These are phyloP conservation scores for Tanytarsus gracilentus DNA, from an alignment of 2,888 invertebrate genomes.

Conservation along the genomic window DNA sequence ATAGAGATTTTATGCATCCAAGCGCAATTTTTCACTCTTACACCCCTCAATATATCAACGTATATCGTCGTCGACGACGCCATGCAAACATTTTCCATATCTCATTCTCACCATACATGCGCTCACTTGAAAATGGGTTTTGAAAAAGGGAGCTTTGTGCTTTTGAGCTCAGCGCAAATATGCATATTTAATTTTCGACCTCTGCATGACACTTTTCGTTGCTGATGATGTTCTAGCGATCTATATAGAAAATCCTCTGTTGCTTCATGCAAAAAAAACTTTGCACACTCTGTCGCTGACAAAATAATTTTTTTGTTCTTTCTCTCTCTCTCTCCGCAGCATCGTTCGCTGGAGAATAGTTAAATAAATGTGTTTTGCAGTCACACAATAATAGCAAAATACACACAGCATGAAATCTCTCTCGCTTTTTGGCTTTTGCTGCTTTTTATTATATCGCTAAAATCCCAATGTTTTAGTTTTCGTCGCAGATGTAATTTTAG, in stretches of 20 bases:
- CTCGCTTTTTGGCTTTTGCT: neutral
- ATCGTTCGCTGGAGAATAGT: neutral
- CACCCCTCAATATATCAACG: too few relatives aligned
- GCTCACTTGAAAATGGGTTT: neutral
- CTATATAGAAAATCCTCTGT: slow-evolving; percentile 15
- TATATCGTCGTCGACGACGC: too few relatives aligned
- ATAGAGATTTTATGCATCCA: too few relatives aligned
- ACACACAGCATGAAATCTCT: neutral
- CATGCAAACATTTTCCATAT: too few relatives aligned
- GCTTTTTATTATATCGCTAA: neutral
- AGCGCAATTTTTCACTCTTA: too few relatives aligned
- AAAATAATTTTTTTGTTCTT: neutral
- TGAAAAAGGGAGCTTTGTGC: slow-evolving; percentile 1
- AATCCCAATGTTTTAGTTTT: neutral
- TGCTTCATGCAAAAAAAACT: slow-evolving; percentile 5
- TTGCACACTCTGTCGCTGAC: slow-evolving; percentile 8
- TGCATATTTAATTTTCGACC: slow-evolving; percentile 27
- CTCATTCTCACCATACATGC: neutral
- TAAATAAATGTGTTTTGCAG: slow-evolving; percentile 8
- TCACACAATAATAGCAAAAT: neutral
- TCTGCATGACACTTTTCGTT: slow-evolving; percentile 19
- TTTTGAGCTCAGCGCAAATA: slow-evolving; percentile 11
- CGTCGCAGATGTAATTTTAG: too few relatives aligned
- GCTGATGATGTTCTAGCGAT: neutral
- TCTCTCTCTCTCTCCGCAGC: neutral